Conservation (phyloP, 2,888 invertebrate genomes). For the Antitype chi region DNA sequence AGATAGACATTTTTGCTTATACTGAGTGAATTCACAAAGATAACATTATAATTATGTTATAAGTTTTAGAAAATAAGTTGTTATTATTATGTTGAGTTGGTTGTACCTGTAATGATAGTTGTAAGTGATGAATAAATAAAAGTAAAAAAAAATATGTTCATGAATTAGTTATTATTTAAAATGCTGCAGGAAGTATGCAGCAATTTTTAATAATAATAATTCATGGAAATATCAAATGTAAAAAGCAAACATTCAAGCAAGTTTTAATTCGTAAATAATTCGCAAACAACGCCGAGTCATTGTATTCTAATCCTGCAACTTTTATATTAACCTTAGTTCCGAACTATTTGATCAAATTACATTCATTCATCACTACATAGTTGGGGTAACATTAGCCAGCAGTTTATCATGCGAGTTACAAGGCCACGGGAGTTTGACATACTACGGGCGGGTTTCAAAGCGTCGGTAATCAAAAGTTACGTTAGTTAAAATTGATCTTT, state of each 20-base stretch:
- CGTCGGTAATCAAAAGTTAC: constrained; percentile 44
- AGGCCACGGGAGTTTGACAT: constrained; percentile 57
- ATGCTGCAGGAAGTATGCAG: no score
- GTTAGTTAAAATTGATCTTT: constrained; percentile 39
- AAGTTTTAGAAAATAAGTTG: no score
- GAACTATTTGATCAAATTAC: constrained; percentile 64
- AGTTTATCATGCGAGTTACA: constrained; percentile 65
- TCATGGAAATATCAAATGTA: neutral
- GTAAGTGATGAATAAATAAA: no score
- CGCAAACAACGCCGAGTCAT: neutral
- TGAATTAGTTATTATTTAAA: no score
- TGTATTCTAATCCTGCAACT: constrained; percentile 49
- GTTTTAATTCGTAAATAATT: constrained; percentile 10
- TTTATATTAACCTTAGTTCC: constrained; percentile 49
- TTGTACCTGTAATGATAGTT: no score
- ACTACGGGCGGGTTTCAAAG: constrained; percentile 28
- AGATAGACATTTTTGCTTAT: no score
- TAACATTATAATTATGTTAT: no score
- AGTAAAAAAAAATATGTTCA: no score
- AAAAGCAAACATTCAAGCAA: neutral
- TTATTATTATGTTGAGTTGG: no score
- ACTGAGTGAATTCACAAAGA: no score
- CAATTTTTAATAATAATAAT: neutral
- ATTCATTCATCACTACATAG: constrained; percentile 62
- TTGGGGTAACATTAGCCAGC: constrained; percentile 48